phyloP scores from a whole-genome alignment of 2,797 vertebrate species.

The Halcyon leucocephala region DNA sequence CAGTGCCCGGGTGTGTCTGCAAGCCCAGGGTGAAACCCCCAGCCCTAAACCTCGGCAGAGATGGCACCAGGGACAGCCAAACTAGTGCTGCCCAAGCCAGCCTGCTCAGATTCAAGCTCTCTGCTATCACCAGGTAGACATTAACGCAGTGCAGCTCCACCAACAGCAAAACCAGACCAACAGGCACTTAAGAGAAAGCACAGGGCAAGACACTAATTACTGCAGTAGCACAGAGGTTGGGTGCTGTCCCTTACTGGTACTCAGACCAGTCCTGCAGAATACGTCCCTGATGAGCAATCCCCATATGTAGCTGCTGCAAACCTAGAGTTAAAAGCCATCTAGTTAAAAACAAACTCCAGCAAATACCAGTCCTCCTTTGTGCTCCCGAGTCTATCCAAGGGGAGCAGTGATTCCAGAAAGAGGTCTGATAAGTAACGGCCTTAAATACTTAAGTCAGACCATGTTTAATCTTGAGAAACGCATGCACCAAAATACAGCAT shows the following conservation, averaged over 20 bases:
- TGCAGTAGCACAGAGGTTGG: neutral
- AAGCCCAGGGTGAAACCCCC: neutral
- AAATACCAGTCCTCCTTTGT: neutral
- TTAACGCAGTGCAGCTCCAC: neutral
- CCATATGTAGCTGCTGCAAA: neutral
- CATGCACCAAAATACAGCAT: neutral
- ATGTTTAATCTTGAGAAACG: neutral
- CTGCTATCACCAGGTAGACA: neutral
- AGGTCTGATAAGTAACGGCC: neutral
- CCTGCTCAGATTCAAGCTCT: neutral
- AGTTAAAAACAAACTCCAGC: neutral
- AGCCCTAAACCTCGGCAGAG: neutral
- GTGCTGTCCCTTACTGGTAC: neutral
- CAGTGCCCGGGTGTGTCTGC: neutral
- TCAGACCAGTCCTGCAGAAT: neutral
- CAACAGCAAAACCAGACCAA: neutral
- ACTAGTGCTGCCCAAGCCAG: fast-evolving
- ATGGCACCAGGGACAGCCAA: neutral
- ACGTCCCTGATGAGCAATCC: neutral
- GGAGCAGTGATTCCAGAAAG: neutral
- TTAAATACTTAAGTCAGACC: neutral
- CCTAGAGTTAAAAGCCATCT: neutral
- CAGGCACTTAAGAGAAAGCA: neutral
- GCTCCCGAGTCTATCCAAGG: neutral
- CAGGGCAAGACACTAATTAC: neutral